Evolutionary conservation across 2,888 invertebrate genomes (phyloP).

Genomic region (Melinaea marsaeus): DNA sequence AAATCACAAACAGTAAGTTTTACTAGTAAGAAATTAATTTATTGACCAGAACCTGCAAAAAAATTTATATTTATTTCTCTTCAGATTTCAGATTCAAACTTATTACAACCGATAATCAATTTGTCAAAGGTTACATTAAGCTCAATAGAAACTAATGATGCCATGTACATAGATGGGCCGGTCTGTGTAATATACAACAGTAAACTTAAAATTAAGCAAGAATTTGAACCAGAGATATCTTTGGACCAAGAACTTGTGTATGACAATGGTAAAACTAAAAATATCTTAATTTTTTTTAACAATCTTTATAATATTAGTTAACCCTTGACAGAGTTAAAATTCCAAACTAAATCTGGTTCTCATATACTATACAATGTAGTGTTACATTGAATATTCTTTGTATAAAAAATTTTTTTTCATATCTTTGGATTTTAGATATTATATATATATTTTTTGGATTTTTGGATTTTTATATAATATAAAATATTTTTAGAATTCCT

Average conservation of each 20-base stretch:
- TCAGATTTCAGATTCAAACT: slow-evolving; percentile 41
- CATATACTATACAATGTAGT: too few species aligned
- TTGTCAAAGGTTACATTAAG: slow-evolving; percentile 35
- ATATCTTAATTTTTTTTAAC: too few species aligned
- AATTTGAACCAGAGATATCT: slow-evolving; percentile 48
- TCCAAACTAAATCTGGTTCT: too few species aligned
- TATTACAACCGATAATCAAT: slow-evolving; percentile 37
- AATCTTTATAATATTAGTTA: too few species aligned
- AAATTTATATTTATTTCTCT: slow-evolving; percentile 15
- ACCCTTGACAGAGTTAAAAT: too few species aligned
- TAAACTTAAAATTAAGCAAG: slow-evolving; percentile 43
- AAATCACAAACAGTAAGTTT: slow-evolving; percentile 51
- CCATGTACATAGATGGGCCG: slow-evolving; percentile 30
- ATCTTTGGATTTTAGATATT: too few species aligned
- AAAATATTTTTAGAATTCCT: slow-evolving; percentile 42
- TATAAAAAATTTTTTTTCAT: not conserved
- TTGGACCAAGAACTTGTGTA: slow-evolving; percentile 42
- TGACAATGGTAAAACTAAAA: slow-evolving; percentile 34
- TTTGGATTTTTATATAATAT: not conserved
- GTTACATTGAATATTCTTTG: too few species aligned
- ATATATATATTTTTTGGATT: too few species aligned
- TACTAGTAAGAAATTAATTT: not conserved
- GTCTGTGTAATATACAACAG: slow-evolving; percentile 30
- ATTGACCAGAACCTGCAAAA: not conserved
- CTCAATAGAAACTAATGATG: slow-evolving; percentile 35